These are phyloP conservation scores for Tetranychus cinnabarinus DNA, from an alignment of 1,140 invertebrate species.

Conservation along the genomic window DNA sequence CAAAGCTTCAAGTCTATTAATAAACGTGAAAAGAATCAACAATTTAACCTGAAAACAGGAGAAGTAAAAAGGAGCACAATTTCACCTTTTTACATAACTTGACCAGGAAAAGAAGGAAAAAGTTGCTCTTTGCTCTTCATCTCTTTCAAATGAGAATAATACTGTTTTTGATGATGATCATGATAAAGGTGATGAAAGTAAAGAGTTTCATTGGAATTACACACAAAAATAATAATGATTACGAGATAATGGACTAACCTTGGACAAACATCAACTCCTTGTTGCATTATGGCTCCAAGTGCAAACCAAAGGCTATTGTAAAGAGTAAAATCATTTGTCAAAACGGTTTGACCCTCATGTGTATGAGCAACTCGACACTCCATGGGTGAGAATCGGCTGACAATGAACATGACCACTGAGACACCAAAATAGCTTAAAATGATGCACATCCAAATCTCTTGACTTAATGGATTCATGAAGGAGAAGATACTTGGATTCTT, in stretches of 20 bases:
- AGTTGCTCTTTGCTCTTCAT: no score
- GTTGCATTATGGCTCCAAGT: slow-evolving; percentile 81
- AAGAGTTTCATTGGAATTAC: no score
- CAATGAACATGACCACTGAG: slow-evolving; percentile 78
- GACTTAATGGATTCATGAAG: slow-evolving; percentile 85
- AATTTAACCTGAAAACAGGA: no score
- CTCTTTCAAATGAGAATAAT: no score
- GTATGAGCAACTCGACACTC: slow-evolving; percentile 45
- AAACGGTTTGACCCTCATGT: background rate
- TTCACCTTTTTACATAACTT: no score
- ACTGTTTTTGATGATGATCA: no score
- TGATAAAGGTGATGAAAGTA: no score
- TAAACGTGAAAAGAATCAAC: no score
- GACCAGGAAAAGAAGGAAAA: no score
- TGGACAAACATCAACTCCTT: slow-evolving; percentile 87
- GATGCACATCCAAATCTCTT: slow-evolving; percentile 92
- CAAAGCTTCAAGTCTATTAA: no score
- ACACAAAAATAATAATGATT: no score
- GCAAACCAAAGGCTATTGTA: slow-evolving; percentile 71
- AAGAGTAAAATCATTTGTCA: slow-evolving; percentile 82
- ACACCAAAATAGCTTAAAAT: slow-evolving; percentile 89
- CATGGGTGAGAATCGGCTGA: slow-evolving; percentile 82
- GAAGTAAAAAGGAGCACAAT: no score
- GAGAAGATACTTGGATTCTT: slow-evolving; percentile 76
- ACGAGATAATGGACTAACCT: slow-evolving; percentile 30